phyloP scores from a whole-genome alignment of 2,888 invertebrate genomes.

The Brachypterus glaber region DNA sequence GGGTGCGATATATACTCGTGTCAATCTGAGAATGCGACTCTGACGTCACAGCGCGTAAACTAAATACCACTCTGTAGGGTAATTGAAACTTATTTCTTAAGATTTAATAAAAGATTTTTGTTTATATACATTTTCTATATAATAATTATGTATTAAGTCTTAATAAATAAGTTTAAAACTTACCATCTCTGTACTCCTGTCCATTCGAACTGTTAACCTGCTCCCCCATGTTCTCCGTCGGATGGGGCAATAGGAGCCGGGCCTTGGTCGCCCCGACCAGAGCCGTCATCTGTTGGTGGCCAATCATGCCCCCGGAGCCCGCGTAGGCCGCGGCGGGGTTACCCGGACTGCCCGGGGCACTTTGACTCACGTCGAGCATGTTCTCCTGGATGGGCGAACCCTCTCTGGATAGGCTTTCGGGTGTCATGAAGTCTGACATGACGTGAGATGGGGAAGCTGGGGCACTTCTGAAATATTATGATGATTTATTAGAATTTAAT shows the following conservation, averaged over 20 bases:
- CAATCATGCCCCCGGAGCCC: slow-evolving; percentile 39
- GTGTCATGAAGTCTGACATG: slow-evolving; percentile 75
- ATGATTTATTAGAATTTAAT: too few relatives aligned
- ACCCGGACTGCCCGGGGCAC: slow-evolving; percentile 52
- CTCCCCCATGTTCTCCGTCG: slow-evolving; percentile 49
- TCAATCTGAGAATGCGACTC: too few relatives aligned
- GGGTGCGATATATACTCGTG: too few relatives aligned
- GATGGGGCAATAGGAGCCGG: slow-evolving; percentile 47
- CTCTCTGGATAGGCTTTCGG: slow-evolving; percentile 78
- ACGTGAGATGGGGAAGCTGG: slow-evolving; percentile 92
- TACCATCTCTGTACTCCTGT: slow-evolving; percentile 38
- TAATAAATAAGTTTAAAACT: too few relatives aligned
- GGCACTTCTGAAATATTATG: slow-evolving; percentile 60
- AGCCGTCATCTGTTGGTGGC: slow-evolving; percentile 43
- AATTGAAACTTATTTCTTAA: too few relatives aligned
- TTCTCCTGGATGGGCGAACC: slow-evolving; percentile 82
- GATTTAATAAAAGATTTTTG: too few relatives aligned
- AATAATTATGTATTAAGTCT: too few relatives aligned
- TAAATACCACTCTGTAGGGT: too few relatives aligned
- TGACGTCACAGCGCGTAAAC: too few relatives aligned
- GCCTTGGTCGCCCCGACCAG: slow-evolving; percentile 42
- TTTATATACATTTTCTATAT: too few relatives aligned
- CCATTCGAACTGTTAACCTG: slow-evolving; percentile 34
- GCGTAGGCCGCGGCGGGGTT: slow-evolving; percentile 35
- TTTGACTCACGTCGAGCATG: slow-evolving; percentile 40